Conservation (phyloP, 2,113 vertebrate species). For the Suncus etruscus region DNA sequence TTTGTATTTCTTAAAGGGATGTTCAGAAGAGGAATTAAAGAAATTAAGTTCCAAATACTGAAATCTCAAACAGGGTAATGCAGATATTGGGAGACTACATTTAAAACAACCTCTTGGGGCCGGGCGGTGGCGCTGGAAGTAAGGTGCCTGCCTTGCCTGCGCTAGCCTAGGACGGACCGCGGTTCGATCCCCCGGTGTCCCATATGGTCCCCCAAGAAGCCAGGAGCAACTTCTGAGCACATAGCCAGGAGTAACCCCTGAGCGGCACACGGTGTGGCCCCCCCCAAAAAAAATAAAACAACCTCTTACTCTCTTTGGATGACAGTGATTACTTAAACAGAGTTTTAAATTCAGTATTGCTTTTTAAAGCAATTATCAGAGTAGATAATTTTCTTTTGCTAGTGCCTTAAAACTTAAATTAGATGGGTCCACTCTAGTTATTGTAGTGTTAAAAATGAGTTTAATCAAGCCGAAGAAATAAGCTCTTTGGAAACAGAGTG, state of each 20-base stretch:
- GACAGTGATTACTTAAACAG: slow-evolving; percentile 25
- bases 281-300: too few species aligned
- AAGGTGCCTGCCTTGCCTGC: too few species aligned
- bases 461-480: slow-evolving; percentile 53
- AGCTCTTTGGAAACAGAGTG: slow-evolving; percentile 12
- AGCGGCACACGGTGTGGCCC: too few species aligned
- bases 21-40: slow-evolving; percentile 58
- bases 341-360: slow-evolving; percentile 36
- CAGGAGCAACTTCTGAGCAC: too few species aligned
- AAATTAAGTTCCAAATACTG: slow-evolving; percentile 47
- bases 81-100: slow-evolving; percentile 32
- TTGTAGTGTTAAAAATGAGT: slow-evolving; percentile 35
- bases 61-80: not conserved
- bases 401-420: slow-evolving; percentile 37
- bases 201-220: too few species aligned
- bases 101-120: slow-evolving; percentile 36
- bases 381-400: slow-evolving; percentile 15
- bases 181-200: too few species aligned
- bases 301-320: not conserved
- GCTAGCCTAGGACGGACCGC: too few species aligned
- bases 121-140: too few species aligned
- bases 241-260: too few species aligned
- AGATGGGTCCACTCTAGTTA: not conserved
- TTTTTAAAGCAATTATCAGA: slow-evolving; percentile 40
- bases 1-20: slow-evolving; percentile 31